phyloP scores from a whole-genome alignment of 2,797 vertebrate species.

The Clamator glandarius region DNA sequence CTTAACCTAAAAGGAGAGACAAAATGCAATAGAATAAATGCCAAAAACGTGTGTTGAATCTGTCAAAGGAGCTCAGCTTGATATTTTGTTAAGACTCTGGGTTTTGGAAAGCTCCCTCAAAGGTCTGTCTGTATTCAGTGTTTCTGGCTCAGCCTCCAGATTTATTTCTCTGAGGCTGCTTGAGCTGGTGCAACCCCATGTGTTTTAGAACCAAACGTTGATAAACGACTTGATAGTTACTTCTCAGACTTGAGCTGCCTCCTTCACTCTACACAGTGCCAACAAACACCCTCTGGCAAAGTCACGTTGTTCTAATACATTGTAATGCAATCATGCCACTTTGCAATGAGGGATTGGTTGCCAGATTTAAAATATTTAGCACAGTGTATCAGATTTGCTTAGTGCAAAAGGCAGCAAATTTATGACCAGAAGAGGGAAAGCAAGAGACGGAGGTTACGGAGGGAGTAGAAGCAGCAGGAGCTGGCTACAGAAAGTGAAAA shows the following conservation, averaged over 20 bases:
- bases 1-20: background rate
- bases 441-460: background rate
- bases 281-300: slow-evolving; percentile 60
- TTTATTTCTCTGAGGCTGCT: slow-evolving; percentile 2
- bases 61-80: background rate
- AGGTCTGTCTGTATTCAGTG: background rate
- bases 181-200: background rate
- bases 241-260: slow-evolving; percentile 25
- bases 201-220: slow-evolving; percentile 16
- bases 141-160: slow-evolving; percentile 16
- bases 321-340: slow-evolving; percentile 42
- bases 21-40: slow-evolving; percentile 33
- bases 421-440: background rate
- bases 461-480: background rate
- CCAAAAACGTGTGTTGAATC: background rate
- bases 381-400: slow-evolving; percentile 9
- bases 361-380: slow-evolving; percentile 54
- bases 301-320: slow-evolving; percentile 44
- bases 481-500: background rate
- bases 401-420: slow-evolving; percentile 35
- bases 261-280: background rate
- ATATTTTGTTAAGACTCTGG: slow-evolving; percentile 4
- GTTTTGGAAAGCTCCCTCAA: slow-evolving; percentile 8
- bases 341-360: background rate
- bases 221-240: slow-evolving; percentile 30